Base-by-base conservation (phyloP, 2,797 vertebrate species). In the Choloepus didactylus region DNA sequence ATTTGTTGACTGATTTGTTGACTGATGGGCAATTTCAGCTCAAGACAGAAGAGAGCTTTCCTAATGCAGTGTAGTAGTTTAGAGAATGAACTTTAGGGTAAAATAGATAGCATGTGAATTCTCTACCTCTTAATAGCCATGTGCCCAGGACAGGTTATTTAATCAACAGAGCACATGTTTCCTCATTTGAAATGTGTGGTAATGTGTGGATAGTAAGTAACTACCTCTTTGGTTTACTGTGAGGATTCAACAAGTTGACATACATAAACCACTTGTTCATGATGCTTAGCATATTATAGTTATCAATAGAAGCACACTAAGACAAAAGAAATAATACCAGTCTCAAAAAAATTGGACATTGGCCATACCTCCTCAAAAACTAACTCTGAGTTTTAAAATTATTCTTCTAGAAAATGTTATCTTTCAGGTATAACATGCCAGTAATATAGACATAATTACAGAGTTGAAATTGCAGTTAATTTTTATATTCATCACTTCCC, bases 361-460 rank as follows among this genome's bases (percentile, higher is more conserved):
- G 60, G 29, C 2, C 29, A 66, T n/a, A 66, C 35, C 44, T 89
- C 91, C 81, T 91, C 81, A 66, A 96, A 88, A 93, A 91, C 12
- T 16, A 86, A 69, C 4, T 5, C 25, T 76, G 12, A 79, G 16
- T 54, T 77, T 77, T 87, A 91, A 87, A 87, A 87, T 67, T 59
- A n/a, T 90, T 89, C 38, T 89, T 90, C 12, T n/a, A 75, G 35
- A 95, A 93, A 88, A 90, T 66, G 16, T 46, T 35, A 79, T 70
- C 38, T 79, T 67, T 82, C 21, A 3, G 12, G 9, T 62, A 91
- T 4, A 86, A 19, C 16, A 72, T 56, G 35, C 18, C 31, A 73
- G 9, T 21, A 19, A 5, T 18, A 67, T 1, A 38, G 72, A 56
- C 87, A 90, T 94, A 96, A 95, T 67, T 27, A 60, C 10, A 87